Evolutionary conservation across 2,797 vertebrate species (phyloP).

Genomic region (Eulemur rubriventer): DNA sequence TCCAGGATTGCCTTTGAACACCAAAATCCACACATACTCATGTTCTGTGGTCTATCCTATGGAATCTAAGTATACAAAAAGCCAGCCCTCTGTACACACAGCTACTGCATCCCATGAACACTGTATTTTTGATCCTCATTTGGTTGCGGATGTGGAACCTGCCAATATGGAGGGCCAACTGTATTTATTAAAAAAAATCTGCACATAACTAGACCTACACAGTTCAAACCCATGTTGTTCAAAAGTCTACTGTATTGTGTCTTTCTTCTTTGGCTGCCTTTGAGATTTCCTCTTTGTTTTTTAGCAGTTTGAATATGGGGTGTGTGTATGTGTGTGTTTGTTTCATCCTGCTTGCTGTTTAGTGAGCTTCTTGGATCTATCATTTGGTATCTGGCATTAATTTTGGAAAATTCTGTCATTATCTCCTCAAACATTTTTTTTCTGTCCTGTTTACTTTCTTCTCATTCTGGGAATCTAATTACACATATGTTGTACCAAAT

Average conservation of each 20-base stretch:
- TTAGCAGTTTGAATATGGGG: neutral
- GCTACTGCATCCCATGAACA: neutral
- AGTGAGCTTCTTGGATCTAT: neutral
- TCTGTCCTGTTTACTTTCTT: neutral
- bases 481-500: neutral
- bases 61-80: neutral
- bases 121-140: neutral
- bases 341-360: neutral
- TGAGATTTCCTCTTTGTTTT: neutral
- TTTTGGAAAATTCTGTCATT: neutral
- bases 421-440: neutral
- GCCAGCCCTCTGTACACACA: neutral
- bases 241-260: neutral
- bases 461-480: neutral
- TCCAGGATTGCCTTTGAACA: neutral
- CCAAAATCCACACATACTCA: neutral
- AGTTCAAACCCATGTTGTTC: neutral
- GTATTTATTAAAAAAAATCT: neutral
- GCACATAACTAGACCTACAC: neutral
- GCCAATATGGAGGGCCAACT: neutral
- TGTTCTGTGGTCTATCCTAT: neutral
- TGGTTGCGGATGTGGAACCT: neutral
- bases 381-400: neutral
- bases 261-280: neutral
- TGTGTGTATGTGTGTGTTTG: neutral